A percentile compares a stretch with the other conserved stretches of the same genome.
Evolutionary conservation across 2,888 invertebrate genomes (phyloP).

Genomic region (Macropis europaea): DNA sequence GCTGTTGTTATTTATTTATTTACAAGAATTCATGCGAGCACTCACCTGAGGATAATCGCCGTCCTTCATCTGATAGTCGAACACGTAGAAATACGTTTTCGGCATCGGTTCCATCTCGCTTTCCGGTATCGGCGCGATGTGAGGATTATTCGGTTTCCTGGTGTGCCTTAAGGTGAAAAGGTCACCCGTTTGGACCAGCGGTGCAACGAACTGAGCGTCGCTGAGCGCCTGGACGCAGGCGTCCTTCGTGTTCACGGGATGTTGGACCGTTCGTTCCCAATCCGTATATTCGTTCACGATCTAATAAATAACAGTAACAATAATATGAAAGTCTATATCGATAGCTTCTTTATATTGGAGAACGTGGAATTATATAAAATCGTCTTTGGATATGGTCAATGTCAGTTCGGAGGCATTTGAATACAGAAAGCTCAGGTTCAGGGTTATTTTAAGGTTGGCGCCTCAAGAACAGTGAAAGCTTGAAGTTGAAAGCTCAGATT

Average conservation of each 20-base stretch:
- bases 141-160: slow-evolving; percentile 82
- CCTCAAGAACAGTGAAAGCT: no score
- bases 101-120: slow-evolving; percentile 83
- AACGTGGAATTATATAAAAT: no score
- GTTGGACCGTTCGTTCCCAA: slow-evolving; percentile 95
- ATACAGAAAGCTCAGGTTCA: no score
- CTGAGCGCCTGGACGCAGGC: slow-evolving; percentile 95
- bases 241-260: slow-evolving; percentile 93
- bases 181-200: slow-evolving; percentile 92
- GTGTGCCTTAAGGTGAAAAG: slow-evolving; percentile 83
- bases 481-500: no score
- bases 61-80: slow-evolving; percentile 94
- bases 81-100: slow-evolving; percentile 93
- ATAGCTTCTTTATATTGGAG: no score
- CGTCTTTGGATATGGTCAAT: no score
- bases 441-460: no score
- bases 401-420: no score
- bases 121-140: slow-evolving; percentile 82
- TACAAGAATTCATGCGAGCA: slow-evolving; percentile 19
- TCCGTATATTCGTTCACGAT: slow-evolving; percentile 97
- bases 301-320: slow-evolving; percentile 49
- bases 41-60: slow-evolving; percentile 92
- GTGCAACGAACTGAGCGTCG: slow-evolving; percentile 96
- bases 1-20: neutral
- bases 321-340: no score